phyloP scores from a whole-genome alignment of 2,888 invertebrate genomes.

The Drosophila incognita region DNA sequence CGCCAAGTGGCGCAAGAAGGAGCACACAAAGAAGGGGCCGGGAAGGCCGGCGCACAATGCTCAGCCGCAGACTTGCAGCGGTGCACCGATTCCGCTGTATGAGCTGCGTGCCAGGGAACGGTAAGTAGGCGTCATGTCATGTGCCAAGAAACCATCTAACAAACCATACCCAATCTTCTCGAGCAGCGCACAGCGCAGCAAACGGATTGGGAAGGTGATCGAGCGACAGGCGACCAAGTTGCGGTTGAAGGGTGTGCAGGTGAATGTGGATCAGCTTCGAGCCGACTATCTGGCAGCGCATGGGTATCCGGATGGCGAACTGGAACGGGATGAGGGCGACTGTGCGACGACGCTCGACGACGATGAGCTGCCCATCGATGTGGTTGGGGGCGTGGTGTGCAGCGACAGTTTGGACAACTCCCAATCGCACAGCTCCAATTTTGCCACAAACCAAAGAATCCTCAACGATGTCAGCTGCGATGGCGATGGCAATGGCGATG shows the following conservation, averaged over 20 bases:
- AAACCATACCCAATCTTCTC: constrained; percentile 6
- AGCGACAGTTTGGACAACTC: constrained; percentile 86
- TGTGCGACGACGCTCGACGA: constrained; percentile 71
- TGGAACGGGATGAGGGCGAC: constrained; percentile 18
- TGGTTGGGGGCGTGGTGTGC: constrained; percentile 87
- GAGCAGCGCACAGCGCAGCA: constrained; percentile 91
- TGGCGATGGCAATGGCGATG: neutral
- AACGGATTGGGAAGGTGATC: constrained; percentile 94
- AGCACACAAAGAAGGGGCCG: constrained; percentile 98
- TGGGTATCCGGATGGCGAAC: neutral
- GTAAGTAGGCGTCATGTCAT: constrained; percentile 82
- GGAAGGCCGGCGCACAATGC: constrained; percentile 98
- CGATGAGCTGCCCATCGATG: constrained; percentile 91
- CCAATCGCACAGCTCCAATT: constrained; percentile 44
- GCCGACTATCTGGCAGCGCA: constrained; percentile 90
- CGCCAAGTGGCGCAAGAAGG: constrained; percentile 99
- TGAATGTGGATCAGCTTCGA: constrained; percentile 92
- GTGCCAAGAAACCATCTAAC: neutral
- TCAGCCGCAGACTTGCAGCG: constrained; percentile 97
- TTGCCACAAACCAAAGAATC: constrained; percentile 46
- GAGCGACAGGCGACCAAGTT: constrained; percentile 96
- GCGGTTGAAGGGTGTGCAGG: constrained; percentile 93
- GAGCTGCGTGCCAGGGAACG: constrained; percentile 92
- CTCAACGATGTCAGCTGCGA: constrained; percentile 39
- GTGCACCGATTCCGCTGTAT: constrained; percentile 96